These are phyloP conservation scores for Grapholita molesta DNA, from an alignment of 1,140 invertebrate species.

Conservation along the genomic window DNA sequence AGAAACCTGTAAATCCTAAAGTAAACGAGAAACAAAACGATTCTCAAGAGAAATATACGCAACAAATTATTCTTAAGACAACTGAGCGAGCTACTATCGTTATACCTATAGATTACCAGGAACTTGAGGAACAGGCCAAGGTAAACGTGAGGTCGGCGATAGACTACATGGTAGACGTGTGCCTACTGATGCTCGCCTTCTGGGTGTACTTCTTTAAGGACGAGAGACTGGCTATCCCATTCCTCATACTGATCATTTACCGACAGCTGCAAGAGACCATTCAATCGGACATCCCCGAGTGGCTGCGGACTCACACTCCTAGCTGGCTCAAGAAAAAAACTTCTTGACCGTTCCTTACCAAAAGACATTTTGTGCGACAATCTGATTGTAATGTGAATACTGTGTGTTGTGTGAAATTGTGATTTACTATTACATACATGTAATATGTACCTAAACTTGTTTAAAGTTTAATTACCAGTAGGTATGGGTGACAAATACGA, in stretches of 20 bases:
- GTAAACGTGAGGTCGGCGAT: constrained; percentile 82
- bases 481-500: not conserved
- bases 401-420: constrained; percentile 63
- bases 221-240: constrained; percentile 85
- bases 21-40: constrained; percentile 26
- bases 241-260: constrained; percentile 86
- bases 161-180: constrained; percentile 84
- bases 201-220: constrained; percentile 89
- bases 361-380: constrained; percentile 60
- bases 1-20: constrained; percentile 2
- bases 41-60: constrained; percentile 34
- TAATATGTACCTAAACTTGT: constrained; percentile 37
- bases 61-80: constrained; percentile 57
- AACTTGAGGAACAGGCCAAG: constrained; percentile 79
- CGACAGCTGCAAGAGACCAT: constrained; percentile 83
- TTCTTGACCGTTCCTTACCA: constrained; percentile 57
- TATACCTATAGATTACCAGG: constrained; percentile 73
- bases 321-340: constrained; percentile 67
- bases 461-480: constrained; percentile 27
- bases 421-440: constrained; percentile 38
- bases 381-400: constrained; percentile 56
- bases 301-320: constrained; percentile 52
- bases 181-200: constrained; percentile 84
- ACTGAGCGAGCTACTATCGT: constrained; percentile 67
- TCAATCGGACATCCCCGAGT: constrained; percentile 53